Base-by-base conservation (phyloP, 2,888 invertebrate genomes). In the Chromoteleia sp. region DNA sequence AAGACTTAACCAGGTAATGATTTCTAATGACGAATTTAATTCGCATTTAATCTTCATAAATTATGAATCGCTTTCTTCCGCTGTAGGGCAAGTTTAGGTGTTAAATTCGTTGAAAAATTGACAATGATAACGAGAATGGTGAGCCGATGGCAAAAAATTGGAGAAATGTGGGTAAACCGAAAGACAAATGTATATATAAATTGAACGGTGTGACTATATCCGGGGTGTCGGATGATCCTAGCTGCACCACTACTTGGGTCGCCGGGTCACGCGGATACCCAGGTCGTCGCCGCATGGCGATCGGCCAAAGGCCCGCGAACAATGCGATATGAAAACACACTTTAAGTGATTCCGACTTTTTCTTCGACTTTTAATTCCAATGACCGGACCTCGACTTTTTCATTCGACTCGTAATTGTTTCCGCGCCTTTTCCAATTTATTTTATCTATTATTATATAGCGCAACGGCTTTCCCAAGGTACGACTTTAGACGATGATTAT, bases 231-330 rank as follows among this genome's bases (percentile, higher is more conserved):
- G 68, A 78, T 86, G 87, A 88, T 85, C 87, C 76, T 84, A 85
- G 85, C 86, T 84, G 75, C 74, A 74, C 76, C 68, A 83, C 80
- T 81, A 84, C 86, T 80, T 82, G 61, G 86, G 87, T 87, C 87
- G 86, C 74, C 86, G 82, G 88, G 88, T 89, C 88, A 89, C 87
- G 85, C 85, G 85, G 86, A 83, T 86, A 86, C 86, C 86, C 85
- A 85, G 87, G 87, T 85, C 87, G 85, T 82, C 85, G 87, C 85
- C 85, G 87, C 85, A 86, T 87, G 86, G 68, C 85, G 85, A 83
- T 84, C 85, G 85, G 85, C 85, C 86, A 84, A 86, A 70, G 50
- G 29, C 39, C 67, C 39, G 50, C 36, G 70, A 80, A 80, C 68
- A 74, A 74, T 63, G 45, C 48, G 29, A 67, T 58, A 50, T 75